Conservation (phyloP, 2,888 invertebrate species). For the Cinara cedri region DNA sequence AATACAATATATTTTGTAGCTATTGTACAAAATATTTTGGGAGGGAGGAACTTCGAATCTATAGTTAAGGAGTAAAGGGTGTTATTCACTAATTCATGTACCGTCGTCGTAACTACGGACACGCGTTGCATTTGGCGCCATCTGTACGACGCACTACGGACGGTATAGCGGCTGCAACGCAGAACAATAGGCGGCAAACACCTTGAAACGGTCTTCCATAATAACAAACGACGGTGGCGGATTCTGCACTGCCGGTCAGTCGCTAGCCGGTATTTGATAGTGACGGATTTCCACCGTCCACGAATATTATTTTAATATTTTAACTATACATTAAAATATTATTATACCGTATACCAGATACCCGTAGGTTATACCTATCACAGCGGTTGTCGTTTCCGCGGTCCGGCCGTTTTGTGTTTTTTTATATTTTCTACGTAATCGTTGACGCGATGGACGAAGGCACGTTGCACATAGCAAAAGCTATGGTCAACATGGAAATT, state of each 20-base stretch:
- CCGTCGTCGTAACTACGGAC: neutral
- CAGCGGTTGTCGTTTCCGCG: neutral
- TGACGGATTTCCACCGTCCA: slow-evolving; percentile 40
- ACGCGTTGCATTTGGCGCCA: slow-evolving; percentile 7
- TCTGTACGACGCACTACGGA: slow-evolving; percentile 23
- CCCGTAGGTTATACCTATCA: no score
- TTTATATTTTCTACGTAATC: neutral
- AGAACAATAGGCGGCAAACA: slow-evolving; percentile 40
- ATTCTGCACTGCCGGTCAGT: slow-evolving; percentile 37
- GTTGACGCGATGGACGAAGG: slow-evolving; percentile 71
- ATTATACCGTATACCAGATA: neutral
- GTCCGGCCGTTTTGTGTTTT: neutral
- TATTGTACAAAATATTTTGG: no score
- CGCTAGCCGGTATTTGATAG: slow-evolving; percentile 51
- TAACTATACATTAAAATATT: no score
- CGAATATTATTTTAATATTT: neutral
- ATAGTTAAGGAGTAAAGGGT: no score
- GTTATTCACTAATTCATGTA: no score
- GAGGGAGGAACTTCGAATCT: no score
- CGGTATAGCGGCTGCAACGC: neutral
- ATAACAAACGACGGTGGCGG: slow-evolving; percentile 23
- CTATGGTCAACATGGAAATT: slow-evolving; percentile 70
- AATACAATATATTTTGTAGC: no score
- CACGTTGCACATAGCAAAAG: slow-evolving; percentile 75
- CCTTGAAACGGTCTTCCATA: slow-evolving; percentile 45